Evolutionary conservation across 2,113 vertebrate species (phyloP), one percentile per base, ranked within the genome.

Genomic region (Pachycephala philippinensis): DNA sequence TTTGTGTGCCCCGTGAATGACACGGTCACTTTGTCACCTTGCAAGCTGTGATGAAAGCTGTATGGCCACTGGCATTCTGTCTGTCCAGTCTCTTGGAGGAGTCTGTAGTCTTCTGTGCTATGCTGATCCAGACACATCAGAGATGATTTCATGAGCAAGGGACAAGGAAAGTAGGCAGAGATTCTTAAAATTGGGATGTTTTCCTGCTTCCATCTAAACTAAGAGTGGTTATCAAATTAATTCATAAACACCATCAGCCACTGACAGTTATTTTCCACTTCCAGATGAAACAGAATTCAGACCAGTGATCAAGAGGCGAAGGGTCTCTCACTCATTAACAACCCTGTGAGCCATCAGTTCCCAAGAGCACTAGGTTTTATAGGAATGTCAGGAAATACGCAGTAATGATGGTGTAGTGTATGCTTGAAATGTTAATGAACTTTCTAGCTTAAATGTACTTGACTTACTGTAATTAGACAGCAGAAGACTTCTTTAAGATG

Each of bases 361-460:
- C 80, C 31, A 65, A 57, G 79, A 81, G 40, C 52, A 8, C 28
- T 47, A 47, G 12, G 24, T 88, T 93, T 90, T 89, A 65, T 20
- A 75, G 61, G 77, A 79, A 82, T 54, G 42, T 71, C 84, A 95
- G 84, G 74, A 79, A 92, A 89, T 40, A 53, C 0, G 3, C 52
- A 71, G 24, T 52, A 83, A n/a, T 71, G 3, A 4, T 65, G 37
- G 42, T 4, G 1, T 52, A 74, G 30, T 21, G 24, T 63, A 45
- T 86, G 64, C 56, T 74, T 88, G 52, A 88, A 90, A 94, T 83
- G 79, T 84, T 95, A 91, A 95, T 87, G 71, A 94, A 47, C 82
- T 88, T 90, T 77, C 71, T 86, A 74, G 30, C 33, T 79, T 60
- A 78, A 93, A 90, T 52, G 19, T 72, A 44, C 80, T 87, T 89